Percentiles rank a stretch among this genome's conserved stretches.
Conservation (phyloP, 1,140 invertebrate species). For the Brachionus angularis region DNA sequence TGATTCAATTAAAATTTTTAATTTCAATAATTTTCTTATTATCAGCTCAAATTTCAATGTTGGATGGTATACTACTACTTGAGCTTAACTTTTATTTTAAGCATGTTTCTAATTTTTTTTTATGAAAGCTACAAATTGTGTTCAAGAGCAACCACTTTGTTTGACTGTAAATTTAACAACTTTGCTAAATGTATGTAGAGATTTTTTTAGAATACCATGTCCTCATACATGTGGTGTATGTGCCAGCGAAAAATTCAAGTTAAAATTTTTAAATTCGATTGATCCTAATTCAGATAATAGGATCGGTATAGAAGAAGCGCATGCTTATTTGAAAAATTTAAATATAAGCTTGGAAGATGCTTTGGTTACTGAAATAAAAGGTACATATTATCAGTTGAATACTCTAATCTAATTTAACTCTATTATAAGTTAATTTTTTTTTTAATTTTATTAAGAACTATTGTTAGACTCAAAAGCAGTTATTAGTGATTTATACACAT, state of each 20-base stretch:
- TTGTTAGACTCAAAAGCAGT: slow-evolving; percentile 26
- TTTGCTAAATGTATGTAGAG: slow-evolving; percentile 25
- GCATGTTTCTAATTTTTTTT: too few species aligned
- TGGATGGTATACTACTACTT: too few species aligned
- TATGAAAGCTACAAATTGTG: slow-evolving; percentile 2
- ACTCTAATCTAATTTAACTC: neutral
- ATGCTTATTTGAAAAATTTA: neutral
- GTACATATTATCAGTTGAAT: neutral
- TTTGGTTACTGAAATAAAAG: slow-evolving; percentile 37
- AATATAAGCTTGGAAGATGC: slow-evolving; percentile 36
- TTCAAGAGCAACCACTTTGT: slow-evolving; percentile 37
- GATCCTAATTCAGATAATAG: slow-evolving; percentile 23
- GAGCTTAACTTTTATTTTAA: too few species aligned
- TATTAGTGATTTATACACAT: neutral
- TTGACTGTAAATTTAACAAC: slow-evolving; percentile 35
- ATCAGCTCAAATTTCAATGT: too few species aligned
- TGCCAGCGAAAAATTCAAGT: slow-evolving; percentile 2
- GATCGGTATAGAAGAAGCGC: slow-evolving; percentile 24
- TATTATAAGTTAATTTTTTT: neutral
- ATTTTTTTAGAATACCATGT: slow-evolving; percentile 40
- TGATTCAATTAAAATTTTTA: too few species aligned
- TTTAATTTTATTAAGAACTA: neutral
- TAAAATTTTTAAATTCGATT: slow-evolving; percentile 35
- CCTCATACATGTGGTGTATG: slow-evolving; percentile 35
- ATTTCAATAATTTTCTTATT: too few species aligned